phyloP scores from a whole-genome alignment of 2,797 vertebrate genomes.

The Hypotaenidia philippensis region DNA sequence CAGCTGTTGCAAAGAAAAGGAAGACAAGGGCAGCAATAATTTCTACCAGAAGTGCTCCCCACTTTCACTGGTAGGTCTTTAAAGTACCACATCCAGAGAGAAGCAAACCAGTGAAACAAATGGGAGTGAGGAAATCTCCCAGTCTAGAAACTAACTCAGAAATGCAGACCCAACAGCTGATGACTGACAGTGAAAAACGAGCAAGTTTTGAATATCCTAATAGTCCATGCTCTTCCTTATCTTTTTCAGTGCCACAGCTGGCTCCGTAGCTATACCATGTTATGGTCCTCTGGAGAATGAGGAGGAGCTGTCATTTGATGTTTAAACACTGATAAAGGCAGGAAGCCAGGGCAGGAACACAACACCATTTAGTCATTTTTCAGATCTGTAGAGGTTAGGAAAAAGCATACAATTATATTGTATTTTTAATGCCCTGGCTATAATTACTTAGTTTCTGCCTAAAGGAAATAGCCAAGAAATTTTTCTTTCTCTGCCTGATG shows the following conservation, averaged over 20 bases:
- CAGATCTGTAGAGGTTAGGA: neutral
- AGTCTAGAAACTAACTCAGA: neutral
- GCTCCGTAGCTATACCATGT: neutral
- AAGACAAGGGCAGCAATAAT: neutral
- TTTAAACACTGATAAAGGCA: neutral
- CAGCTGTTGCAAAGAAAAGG: neutral
- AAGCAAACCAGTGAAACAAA: neutral
- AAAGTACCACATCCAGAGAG: neutral
- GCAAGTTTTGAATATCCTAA: neutral
- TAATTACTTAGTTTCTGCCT: neutral
- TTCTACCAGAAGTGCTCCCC: neutral
- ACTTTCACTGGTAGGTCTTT: neutral
- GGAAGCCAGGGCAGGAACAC: fast-evolving
- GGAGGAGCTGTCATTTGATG: neutral
- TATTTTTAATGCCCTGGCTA: neutral
- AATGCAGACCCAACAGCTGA: neutral
- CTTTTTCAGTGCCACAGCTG: neutral
- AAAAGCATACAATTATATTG: neutral
- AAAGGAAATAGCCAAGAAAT: neutral
- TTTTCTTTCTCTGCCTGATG: neutral
- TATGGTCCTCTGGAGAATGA: fast-evolving
- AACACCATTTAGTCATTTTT: neutral
- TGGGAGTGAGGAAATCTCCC: neutral
- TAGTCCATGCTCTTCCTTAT: neutral
- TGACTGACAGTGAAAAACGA: neutral